Conservation (phyloP, 1,140 invertebrate species). For the Drosophila carrolli region DNA sequence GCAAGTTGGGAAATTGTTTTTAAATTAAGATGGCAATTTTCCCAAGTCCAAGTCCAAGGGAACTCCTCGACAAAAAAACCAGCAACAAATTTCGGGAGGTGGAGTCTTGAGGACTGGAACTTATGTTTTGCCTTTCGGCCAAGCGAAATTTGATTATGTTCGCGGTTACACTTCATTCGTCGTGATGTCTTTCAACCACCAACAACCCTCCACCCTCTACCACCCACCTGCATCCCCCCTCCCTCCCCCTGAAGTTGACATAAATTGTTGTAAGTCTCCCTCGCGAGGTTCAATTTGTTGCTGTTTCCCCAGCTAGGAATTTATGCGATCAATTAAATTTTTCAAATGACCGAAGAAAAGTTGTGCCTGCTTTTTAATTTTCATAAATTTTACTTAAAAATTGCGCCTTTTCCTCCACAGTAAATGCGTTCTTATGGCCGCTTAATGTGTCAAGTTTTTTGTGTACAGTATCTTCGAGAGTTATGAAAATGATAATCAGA, state of each 20-base stretch:
- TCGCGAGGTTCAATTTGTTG: conserved; percentile 8
- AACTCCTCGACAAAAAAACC: conserved; percentile 2
- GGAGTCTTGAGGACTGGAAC: conserved; percentile 7
- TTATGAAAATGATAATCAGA: conserved; percentile 78
- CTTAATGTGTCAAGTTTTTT: conserved; percentile 74
- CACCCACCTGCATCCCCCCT: background rate
- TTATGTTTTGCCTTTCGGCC: conserved; percentile 26
- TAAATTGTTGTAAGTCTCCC: conserved; percentile 50
- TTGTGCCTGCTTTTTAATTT: conserved; percentile 73
- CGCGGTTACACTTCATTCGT: conserved; percentile 78
- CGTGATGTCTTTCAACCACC: conserved; percentile 17
- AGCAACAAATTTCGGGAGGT: conserved; percentile 11
- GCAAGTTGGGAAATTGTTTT: conserved; percentile 55
- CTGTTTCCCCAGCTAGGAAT: conserved; percentile 49
- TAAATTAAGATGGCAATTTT: conserved; percentile 70
- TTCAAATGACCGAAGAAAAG: conserved; percentile 72
- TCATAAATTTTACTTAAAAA: conserved; percentile 80
- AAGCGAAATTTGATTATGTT: conserved; percentile 76
- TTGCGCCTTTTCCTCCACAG: conserved; percentile 40
- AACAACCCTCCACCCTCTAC: background rate
- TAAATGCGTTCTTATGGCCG: conserved; percentile 51
- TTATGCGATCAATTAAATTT: conserved; percentile 82
- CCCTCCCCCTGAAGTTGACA: conserved; percentile 49
- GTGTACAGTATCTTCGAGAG: conserved; percentile 30
- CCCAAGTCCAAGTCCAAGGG: conserved; percentile 7